Percentiles rank a stretch among this genome's conserved stretches.
These are phyloP conservation scores for Pantelozetes paolii DNA, from an alignment of 2,888 invertebrate species.

Conservation along the genomic window DNA sequence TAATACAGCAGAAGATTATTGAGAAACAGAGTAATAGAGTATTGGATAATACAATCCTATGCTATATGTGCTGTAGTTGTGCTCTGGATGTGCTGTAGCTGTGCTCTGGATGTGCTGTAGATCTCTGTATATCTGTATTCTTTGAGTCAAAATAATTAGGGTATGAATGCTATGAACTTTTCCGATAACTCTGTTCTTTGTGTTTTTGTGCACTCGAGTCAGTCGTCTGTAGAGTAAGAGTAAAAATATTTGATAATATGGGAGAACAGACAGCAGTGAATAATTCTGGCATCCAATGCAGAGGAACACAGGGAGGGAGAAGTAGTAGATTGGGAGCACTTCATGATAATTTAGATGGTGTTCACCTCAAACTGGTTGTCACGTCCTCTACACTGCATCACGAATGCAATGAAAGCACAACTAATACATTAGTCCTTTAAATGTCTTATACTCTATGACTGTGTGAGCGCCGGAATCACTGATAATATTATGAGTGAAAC, in stretches of 20 bases:
- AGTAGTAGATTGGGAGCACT: conserved; percentile 18
- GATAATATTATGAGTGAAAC: not conserved
- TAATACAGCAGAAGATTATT: conserved; percentile 32
- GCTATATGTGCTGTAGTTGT: not conserved
- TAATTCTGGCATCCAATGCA: not conserved
- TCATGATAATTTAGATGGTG: conserved; percentile 30
- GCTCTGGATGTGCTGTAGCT: too few relatives aligned
- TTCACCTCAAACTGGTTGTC: conserved; percentile 28
- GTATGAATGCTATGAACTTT: not conserved
- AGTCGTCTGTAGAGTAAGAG: not conserved
- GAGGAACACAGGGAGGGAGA: not conserved
- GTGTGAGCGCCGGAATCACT: not conserved
- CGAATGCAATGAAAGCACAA: conserved; percentile 18
- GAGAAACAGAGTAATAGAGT: conserved; percentile 14
- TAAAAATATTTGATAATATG: conserved; percentile 17
- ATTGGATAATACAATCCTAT: conserved; percentile 19
- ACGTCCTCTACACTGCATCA: conserved; percentile 21
- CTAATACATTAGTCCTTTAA: conserved; percentile 3
- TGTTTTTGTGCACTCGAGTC: conserved; percentile 9
- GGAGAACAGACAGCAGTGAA: conserved; percentile 21
- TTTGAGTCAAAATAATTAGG: conserved; percentile 31
- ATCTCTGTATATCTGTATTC: conserved; percentile 7
- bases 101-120: too few relatives aligned
- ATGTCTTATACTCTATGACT: not conserved
- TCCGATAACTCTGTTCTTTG: conserved; percentile 24